These are phyloP conservation scores for Gymnocypris eckloni DNA, from an alignment of 2,797 vertebrate genomes.

Conservation along the genomic window DNA sequence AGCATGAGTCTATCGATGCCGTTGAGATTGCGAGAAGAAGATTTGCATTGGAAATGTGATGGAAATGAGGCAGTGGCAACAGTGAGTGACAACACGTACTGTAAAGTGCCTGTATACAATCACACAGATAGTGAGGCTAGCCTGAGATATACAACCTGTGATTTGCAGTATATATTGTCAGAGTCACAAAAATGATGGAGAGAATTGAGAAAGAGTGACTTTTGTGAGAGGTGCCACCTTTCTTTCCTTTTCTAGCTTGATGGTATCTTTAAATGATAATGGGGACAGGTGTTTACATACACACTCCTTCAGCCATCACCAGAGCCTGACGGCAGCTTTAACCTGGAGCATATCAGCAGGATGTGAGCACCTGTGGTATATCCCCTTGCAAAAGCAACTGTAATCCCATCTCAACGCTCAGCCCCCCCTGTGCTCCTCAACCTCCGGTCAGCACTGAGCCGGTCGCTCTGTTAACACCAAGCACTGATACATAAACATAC, in stretches of 20 bases:
- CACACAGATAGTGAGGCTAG: constrained; percentile 48
- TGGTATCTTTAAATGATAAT: constrained; percentile 58
- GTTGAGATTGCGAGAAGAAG: constrained; percentile 39
- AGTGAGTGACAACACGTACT: constrained; percentile 47
- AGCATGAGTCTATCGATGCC: constrained; percentile 27
- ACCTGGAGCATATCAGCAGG: constrained; percentile 59
- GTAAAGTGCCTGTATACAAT: constrained; percentile 37
- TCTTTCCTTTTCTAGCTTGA: constrained; percentile 62
- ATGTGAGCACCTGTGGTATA: constrained; percentile 11
- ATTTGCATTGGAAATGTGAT: constrained; percentile 50
- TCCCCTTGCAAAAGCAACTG: constrained; percentile 24
- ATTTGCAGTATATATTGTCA: constrained; percentile 39
- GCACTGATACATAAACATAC: constrained; percentile 7
- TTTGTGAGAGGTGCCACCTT: constrained; percentile 56
- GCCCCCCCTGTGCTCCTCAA: constrained; percentile 12
- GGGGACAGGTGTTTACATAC: constrained; percentile 65
- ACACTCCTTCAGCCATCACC: constrained; percentile 48
- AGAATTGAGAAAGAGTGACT: constrained; percentile 32
- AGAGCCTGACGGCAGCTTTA: constrained; percentile 52
- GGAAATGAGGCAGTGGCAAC: constrained; percentile 18
- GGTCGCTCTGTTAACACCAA: neutral
- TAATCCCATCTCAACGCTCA: constrained; percentile 39
- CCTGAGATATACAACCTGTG: constrained; percentile 38
- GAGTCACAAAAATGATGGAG: constrained; percentile 65
- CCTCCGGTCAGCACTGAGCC: constrained; percentile 14